These are phyloP conservation scores for Vulpes ferrilata DNA, from an alignment of 2,113 vertebrate genomes.

Conservation along the genomic window DNA sequence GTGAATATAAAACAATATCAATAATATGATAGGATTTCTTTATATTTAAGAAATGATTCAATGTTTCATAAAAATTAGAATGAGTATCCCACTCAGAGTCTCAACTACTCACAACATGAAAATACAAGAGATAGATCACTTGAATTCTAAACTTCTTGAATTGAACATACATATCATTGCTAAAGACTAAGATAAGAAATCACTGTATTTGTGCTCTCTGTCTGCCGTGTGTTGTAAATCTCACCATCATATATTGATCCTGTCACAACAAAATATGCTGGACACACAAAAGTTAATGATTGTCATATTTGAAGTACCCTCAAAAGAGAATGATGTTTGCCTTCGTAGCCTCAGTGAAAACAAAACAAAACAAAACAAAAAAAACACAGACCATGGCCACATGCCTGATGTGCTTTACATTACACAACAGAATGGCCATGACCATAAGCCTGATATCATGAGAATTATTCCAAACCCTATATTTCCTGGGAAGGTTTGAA, in stretches of 20 bases:
- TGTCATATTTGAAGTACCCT: conserved; percentile 11
- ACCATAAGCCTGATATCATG: neutral
- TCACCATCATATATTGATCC: conserved; percentile 8
- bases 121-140: neutral
- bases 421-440: rapidly evolving
- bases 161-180: neutral
- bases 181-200: conserved; percentile 12
- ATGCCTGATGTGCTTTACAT: neutral
- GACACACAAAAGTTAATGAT: neutral
- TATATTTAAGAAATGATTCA: neutral
- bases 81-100: neutral
- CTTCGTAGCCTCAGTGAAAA: neutral
- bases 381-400: neutral
- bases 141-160: conserved; percentile 40
- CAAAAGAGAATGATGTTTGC: conserved; percentile 44
- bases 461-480: neutral
- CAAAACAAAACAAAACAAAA: neutral
- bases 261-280: conserved; percentile 26
- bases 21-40: neutral
- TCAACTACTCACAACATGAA: neutral
- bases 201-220: neutral
- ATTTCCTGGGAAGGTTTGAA: neutral
- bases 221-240: conserved; percentile 38
- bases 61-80: neutral
- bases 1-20: neutral